Conservation (phyloP, 2,888 invertebrate species). For the Luperina nickerlii region DNA sequence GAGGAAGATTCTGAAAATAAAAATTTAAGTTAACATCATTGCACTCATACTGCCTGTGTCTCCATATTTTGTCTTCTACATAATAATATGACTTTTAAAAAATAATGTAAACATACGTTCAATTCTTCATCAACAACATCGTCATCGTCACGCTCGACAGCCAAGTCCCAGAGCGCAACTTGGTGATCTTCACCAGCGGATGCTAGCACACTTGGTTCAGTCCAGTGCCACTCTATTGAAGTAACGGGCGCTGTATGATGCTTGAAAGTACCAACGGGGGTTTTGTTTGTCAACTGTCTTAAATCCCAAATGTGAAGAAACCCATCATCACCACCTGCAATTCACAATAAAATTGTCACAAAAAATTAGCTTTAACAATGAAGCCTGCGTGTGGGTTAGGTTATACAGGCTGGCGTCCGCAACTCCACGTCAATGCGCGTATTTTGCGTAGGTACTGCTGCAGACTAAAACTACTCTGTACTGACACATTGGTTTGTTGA, state of each 20-base stretch:
- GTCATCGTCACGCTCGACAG: slow-evolving; percentile 95
- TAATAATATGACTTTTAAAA: background rate
- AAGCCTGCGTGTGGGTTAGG: background rate
- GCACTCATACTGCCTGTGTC: background rate
- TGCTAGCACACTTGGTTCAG: slow-evolving; percentile 97
- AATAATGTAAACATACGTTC: slow-evolving; percentile 74
- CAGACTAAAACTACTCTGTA: background rate
- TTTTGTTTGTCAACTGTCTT: slow-evolving; percentile 94
- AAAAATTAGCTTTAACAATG: background rate
- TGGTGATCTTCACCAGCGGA: slow-evolving; percentile 98
- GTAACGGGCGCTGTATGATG: slow-evolving; percentile 98
- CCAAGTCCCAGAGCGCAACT: slow-evolving; percentile 98
- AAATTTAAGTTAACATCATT: background rate
- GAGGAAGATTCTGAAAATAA: slow-evolving; percentile 94
- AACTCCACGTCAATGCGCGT: too few species aligned
- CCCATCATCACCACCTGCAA: slow-evolving; percentile 98
- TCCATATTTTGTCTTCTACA: background rate
- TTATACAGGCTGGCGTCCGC: too few species aligned
- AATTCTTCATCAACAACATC: slow-evolving; percentile 89
- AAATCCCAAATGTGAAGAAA: slow-evolving; percentile 98
- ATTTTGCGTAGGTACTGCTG: too few species aligned
- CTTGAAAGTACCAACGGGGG: slow-evolving; percentile 97
- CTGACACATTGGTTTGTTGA: background rate
- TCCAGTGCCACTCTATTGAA: slow-evolving; percentile 99
- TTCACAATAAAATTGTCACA: background rate